Evolutionary conservation across 1,140 invertebrate genomes (phyloP), one percentile per base, ranked within the genome.

Genomic region (Chlorops oryzae): DNA sequence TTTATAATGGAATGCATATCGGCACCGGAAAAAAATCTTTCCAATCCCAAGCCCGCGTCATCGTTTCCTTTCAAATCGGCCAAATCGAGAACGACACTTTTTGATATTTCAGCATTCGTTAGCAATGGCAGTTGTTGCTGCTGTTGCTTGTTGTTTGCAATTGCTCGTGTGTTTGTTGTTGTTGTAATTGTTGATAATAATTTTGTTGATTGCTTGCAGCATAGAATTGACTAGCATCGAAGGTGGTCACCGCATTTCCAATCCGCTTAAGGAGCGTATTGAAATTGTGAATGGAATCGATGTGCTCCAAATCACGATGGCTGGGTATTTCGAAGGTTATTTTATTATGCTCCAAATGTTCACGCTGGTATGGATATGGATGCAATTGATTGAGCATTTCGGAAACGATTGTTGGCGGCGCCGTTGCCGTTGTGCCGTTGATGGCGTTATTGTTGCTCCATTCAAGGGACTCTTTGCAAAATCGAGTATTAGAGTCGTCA

Each of bases 311-410:
- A 53, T 70, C 67, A 50, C 59, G 62, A 39, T 60, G 56, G 13
- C 58, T 58, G 54, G 67, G 67, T 40, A 70, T 70, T 51, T 70
- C 67, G 50, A 70, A 70, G 38, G 66, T 70, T 56, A 70, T 70
- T 59, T 65, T 63, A 24, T 69, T 67, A 44, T 67, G 62, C 37
- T 63, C 61, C 63, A 66, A 57, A 55, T 66, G 43, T 63, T 66
- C 63, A 66, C 66, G 58, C 61, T 66, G 58, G 64, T n/a, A n/a
- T 66, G n/a, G 64, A 59, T 54, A 63, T 61, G 25, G 64, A 61
- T 18, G 64, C 27, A 12, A 64, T 64, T 21, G 52, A 61, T 13
- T 62, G 56, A 13, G 56, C 59, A n/a, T 54, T 61, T 13, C 63
- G 51, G 27, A 61, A 58, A 17, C 56, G 44, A 17, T 32, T 52